Evolutionary conservation across 2,888 invertebrate genomes (phyloP).

Genomic region (Lasioglossum malachurum): DNA sequence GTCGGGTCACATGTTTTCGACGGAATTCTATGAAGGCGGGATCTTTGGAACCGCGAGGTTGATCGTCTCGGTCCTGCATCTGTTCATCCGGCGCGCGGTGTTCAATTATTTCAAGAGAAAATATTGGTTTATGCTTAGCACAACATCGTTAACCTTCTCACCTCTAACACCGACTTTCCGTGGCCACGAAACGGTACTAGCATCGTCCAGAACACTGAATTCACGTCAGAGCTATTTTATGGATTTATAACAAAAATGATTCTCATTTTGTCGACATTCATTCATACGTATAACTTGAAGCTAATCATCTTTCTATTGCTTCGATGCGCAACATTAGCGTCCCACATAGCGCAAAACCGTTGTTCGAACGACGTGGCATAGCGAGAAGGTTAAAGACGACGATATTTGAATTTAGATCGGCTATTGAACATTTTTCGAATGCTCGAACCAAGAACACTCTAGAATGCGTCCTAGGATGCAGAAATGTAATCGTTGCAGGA

Average conservation of each 20-base stretch:
- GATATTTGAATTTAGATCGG: not conserved
- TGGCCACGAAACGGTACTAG: not conserved
- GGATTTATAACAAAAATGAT: too few relatives aligned
- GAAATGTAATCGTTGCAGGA: not conserved
- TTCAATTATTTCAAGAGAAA: not conserved
- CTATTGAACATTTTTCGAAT: not conserved
- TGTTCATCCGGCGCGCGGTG: not conserved
- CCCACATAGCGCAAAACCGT: not conserved
- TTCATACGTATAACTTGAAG: not conserved
- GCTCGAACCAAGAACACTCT: not conserved
- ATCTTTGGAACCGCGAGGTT: not conserved
- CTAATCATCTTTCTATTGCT: not conserved
- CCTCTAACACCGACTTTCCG: not conserved
- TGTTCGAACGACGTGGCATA: not conserved
- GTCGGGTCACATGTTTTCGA: not conserved
- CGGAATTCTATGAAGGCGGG: not conserved
- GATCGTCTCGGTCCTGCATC: not conserved
- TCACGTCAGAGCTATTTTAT: too few relatives aligned
- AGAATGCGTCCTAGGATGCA: not conserved
- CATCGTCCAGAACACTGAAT: too few relatives aligned
- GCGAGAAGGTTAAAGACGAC: not conserved
- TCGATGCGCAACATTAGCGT: not conserved
- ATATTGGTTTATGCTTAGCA: not conserved
- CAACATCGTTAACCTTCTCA: not conserved
- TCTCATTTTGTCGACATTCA: too few relatives aligned